These are phyloP conservation scores for Stigmatopora argus DNA, from an alignment of 2,113 vertebrate species.

Conservation along the genomic window DNA sequence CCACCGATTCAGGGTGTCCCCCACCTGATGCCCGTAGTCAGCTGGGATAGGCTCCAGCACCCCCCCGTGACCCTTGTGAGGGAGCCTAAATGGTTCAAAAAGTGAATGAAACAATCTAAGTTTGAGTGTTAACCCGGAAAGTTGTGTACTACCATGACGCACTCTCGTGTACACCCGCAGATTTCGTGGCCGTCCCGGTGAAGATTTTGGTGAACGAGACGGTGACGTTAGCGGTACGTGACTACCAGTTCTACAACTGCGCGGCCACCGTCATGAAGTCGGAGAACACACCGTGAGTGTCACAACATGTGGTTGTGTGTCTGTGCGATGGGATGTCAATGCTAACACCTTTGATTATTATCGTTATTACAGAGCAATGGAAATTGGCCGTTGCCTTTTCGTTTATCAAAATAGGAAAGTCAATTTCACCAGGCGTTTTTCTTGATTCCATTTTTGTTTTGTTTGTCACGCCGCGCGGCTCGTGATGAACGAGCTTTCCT, in stretches of 20 bases:
- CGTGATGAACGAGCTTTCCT: conserved; percentile 72
- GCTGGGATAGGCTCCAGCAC: too few relatives aligned
- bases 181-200: conserved; percentile 80
- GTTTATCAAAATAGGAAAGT: conserved; percentile 73
- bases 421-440: conserved; percentile 43
- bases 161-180: conserved; percentile 48
- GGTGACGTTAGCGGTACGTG: conserved; percentile 77
- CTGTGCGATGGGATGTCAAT: conserved; percentile 45
- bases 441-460: conserved; percentile 7
- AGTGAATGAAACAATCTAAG: too few relatives aligned
- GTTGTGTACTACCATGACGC: too few relatives aligned
- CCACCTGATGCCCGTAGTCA: too few relatives aligned
- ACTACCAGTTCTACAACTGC: conserved; percentile 91
- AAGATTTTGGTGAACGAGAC: conserved; percentile 60
- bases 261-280: conserved; percentile 58
- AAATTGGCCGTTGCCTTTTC: conserved; percentile 74
- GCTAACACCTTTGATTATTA: conserved; percentile 40
- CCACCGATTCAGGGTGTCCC: too few relatives aligned
- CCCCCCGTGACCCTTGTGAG: too few relatives aligned
- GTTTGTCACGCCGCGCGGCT: conserved; percentile 37
- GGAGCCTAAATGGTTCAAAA: too few relatives aligned
- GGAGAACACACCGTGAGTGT: conserved; percentile 85
- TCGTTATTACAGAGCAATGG: conserved; percentile 54
- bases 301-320: conserved; percentile 34
- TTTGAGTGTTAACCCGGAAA: too few relatives aligned